phyloP scores from a whole-genome alignment of 2,888 invertebrate genomes.

The Eupithecia tripunctaria region DNA sequence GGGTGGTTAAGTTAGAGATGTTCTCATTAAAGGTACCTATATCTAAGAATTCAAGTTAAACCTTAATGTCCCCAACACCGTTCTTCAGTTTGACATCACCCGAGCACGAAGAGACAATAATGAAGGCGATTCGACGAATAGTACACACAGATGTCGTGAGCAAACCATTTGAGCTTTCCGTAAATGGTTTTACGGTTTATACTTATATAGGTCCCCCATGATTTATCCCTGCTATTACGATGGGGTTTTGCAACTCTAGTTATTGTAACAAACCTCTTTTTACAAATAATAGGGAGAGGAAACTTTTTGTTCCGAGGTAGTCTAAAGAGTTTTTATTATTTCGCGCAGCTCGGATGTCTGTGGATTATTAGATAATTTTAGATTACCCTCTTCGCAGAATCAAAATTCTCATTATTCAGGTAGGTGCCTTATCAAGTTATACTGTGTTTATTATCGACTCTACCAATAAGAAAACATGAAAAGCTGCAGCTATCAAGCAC shows the following conservation, averaged over 20 bases:
- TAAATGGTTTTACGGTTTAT: background rate
- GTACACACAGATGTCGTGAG: conserved; percentile 6
- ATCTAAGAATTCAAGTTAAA: background rate
- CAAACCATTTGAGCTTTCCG: conserved; percentile 6
- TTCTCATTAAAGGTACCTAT: background rate
- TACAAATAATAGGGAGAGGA: background rate
- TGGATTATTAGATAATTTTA: background rate
- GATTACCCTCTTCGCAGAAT: background rate
- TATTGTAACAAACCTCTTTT: background rate
- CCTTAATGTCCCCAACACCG: background rate
- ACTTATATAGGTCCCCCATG: background rate
- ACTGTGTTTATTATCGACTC: background rate
- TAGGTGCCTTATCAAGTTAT: background rate
- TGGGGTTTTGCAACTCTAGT: background rate
- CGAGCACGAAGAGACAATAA: conserved; percentile 7
- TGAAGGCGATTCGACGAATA: conserved; percentile 1
- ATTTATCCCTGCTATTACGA: background rate
- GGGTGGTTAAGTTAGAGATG: background rate
- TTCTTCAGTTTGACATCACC: background rate
- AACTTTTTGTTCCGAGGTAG: background rate
- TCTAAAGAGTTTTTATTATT: background rate
- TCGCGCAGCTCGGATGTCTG: no score
- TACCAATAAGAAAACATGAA: background rate
- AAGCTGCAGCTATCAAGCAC: background rate
- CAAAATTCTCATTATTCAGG: background rate